Evolutionary conservation across 2,113 vertebrate species (phyloP).

Genomic region (Chamaea fasciata): DNA sequence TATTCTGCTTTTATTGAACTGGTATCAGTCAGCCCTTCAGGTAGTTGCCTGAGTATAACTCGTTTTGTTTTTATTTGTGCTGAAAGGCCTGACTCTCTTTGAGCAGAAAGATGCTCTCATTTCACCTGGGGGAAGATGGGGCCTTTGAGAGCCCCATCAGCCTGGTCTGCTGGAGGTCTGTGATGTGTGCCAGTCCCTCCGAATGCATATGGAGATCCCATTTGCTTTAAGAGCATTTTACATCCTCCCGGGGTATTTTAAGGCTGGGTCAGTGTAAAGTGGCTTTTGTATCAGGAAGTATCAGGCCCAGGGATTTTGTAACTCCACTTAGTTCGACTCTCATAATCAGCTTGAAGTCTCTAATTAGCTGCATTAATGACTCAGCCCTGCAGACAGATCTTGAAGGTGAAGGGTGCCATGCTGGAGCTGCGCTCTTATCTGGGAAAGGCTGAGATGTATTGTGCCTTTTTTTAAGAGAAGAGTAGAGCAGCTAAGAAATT

Average conservation of each 20-base stretch:
- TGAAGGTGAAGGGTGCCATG: conserved; percentile 5
- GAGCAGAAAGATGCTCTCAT: neutral
- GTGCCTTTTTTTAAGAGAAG: neutral
- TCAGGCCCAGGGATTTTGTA: neutral
- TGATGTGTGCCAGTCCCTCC: neutral
- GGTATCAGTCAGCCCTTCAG: neutral
- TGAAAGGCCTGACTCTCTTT: neutral
- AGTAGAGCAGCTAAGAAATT: neutral
- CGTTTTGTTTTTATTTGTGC: neutral
- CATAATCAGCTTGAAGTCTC: conserved; percentile 53
- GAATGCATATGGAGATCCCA: neutral
- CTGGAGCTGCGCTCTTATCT: neutral
- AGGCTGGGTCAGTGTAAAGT: conserved; percentile 28
- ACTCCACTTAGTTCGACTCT: conserved; percentile 40
- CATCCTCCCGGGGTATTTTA: neutral
- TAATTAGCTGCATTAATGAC: conserved; percentile 49
- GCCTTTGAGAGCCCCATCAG: neutral
- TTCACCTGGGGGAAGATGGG: neutral
- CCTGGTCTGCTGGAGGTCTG: rapidly evolving
- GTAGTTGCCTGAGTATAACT: neutral
- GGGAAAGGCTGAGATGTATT: neutral
- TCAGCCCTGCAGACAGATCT: neutral
- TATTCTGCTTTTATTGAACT: neutral
- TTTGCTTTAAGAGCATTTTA: neutral
- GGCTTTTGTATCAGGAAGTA: conserved; percentile 39